Conservation (phyloP, 2,797 vertebrate species). For the Chanos chanos region DNA sequence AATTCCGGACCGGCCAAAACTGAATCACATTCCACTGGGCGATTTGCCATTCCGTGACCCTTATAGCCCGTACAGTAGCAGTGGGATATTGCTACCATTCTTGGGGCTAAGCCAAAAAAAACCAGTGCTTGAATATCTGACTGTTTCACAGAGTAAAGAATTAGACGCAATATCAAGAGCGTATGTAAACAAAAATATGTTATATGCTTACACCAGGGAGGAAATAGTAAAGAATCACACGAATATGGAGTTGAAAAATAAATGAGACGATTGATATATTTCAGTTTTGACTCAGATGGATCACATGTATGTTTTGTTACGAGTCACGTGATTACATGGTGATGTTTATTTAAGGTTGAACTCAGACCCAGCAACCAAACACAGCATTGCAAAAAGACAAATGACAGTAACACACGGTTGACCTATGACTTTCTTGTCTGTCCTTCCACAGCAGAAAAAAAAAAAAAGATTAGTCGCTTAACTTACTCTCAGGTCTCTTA, state of each 20-base stretch:
- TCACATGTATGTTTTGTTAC: too few species aligned
- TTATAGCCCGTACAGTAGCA: conserved; percentile 13
- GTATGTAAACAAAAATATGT: too few species aligned
- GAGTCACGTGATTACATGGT: conserved; percentile 29
- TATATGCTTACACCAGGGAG: too few species aligned
- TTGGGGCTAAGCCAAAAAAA: conserved; percentile 8
- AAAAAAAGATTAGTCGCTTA: conserved; percentile 43
- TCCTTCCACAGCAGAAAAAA: conserved; percentile 29
- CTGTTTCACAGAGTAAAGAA: too few species aligned
- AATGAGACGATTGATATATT: too few species aligned
- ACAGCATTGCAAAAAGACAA: conserved; percentile 7
- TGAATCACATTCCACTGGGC: conserved; percentile 40
- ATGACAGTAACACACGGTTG: conserved; percentile 9
- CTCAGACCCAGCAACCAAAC: conserved; percentile 24
- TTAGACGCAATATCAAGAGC: too few species aligned
- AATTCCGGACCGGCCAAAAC: conserved; percentile 47
- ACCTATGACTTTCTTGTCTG: conserved; percentile 10
- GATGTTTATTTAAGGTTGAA: conserved; percentile 29
- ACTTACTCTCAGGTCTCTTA: conserved; percentile 45
- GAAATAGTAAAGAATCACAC: too few species aligned
- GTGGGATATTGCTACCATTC: neutral
- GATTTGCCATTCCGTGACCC: conserved; percentile 24
- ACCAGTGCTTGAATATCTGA: neutral
- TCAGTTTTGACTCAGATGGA: too few species aligned
- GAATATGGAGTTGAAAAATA: too few species aligned